Evolutionary conservation across 2,888 invertebrate species (phyloP), one percentile per base, ranked within the genome.

Genomic region (Sipha maydis): DNA sequence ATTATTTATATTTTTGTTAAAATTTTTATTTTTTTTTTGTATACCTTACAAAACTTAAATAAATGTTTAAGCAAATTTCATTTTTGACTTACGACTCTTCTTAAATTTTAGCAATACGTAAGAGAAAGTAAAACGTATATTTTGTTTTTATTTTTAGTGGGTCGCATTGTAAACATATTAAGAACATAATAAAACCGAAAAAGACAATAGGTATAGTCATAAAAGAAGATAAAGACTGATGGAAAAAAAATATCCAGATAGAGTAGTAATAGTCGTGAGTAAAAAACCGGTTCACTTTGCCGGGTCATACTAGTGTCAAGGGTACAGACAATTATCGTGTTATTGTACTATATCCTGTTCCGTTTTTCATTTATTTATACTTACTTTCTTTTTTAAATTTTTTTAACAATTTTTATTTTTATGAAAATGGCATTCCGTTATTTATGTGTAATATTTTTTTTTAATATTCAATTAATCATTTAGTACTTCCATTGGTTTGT

Each of bases 231-330:
- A 61, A 67, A 79, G 25, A 73, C 54, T 38, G 71, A 73, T n/a
- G 9, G 75, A 80, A 3, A 48, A 61, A 79, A 71, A 80, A 76
- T 5, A 80, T 88, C 77, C 41, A 67, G 41, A 73, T 71, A 56
- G 75, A 75, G 76, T 77, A 34, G 69, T 77, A 67, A 67, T 77
- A 67, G 77, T 77, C 17, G 25, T 69, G 48, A 31, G 80, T 82
- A 82, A 82, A 86, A 88, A 88, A 88, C 88, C 88, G 88, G 88
- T 88, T 82, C 80, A 82, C 76, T 88, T 88, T 67, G 88, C 48
- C 75, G 82, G 82, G 82, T 82, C 88, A 88, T 88, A 67, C 88
- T 61, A n/a, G 31, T 88, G 88, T 88, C 82, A 88, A 88, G 88
- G 88, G 88, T 88, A 88, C 80, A 76, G 41, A 75, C 56, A 88